phyloP scores from a whole-genome alignment of 2,113 vertebrate genomes.

The Balaeniceps rex region DNA sequence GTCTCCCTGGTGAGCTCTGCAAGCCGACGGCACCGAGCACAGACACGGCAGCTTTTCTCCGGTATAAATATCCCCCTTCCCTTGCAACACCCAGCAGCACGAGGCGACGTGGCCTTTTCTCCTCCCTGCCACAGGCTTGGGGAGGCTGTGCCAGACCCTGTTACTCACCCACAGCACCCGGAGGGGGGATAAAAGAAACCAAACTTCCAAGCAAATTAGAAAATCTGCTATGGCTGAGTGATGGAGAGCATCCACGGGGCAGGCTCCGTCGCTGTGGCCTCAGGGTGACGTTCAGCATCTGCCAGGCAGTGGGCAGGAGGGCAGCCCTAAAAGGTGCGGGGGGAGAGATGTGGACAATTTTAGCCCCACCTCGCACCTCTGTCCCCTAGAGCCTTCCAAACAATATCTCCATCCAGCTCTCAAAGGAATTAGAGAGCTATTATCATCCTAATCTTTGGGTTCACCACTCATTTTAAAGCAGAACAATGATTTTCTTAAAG shows the following conservation, averaged over 20 bases:
- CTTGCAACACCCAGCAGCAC: too few relatives aligned
- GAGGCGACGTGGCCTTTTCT: rapidly evolving
- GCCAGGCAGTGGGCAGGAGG: not conserved
- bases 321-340: rapidly evolving
- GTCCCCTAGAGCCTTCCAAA: not conserved
- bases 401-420: rapidly evolving
- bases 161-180: not conserved
- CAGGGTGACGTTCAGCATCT: not conserved
- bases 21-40: rapidly evolving
- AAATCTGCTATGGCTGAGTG: not conserved
- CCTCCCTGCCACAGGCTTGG: too few relatives aligned
- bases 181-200: too few relatives aligned
- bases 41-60: not conserved
- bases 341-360: not conserved
- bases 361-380: rapidly evolving
- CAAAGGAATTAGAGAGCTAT: not conserved
- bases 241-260: not conserved
- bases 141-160: not conserved
- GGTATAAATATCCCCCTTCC: not conserved
- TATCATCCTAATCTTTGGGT: rapidly evolving
- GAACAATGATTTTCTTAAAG: rapidly evolving
- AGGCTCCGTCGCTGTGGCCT: rapidly evolving
- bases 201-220: not conserved
- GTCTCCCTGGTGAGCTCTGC: not conserved
- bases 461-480: too few relatives aligned